phyloP scores from a whole-genome alignment of 2,113 vertebrate species.

The Erythrocercus mccallii region DNA sequence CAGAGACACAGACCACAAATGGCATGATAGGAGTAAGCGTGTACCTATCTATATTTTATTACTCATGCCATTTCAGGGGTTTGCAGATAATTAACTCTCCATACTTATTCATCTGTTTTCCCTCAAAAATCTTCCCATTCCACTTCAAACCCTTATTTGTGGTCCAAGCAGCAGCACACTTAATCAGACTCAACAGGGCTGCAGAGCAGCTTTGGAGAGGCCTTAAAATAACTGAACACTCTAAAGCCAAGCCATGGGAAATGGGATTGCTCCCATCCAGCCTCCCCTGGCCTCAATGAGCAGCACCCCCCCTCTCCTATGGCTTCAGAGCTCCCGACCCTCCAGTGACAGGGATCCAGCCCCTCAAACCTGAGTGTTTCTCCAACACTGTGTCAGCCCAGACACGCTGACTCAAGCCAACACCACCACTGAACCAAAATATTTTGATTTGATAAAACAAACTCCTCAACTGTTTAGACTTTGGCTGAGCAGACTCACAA shows the following conservation, averaged over 20 bases:
- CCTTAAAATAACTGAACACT: neutral
- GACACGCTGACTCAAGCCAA: neutral
- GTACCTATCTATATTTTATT: neutral
- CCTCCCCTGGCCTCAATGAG: neutral
- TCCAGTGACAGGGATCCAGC: neutral
- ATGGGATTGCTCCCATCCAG: neutral
- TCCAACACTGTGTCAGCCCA: neutral
- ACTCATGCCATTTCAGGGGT: neutral
- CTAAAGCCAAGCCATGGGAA: neutral
- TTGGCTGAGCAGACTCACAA: neutral
- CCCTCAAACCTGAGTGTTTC: neutral
- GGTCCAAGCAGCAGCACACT: neutral
- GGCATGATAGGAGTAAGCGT: neutral
- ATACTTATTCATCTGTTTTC: neutral
- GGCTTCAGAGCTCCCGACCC: neutral
- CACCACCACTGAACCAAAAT: neutral
- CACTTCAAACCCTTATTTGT: neutral
- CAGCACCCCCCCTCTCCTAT: fast-evolving
- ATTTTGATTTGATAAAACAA: constrained; percentile 54
- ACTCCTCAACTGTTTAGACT: constrained; percentile 28
- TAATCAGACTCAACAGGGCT: neutral
- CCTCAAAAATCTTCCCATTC: neutral
- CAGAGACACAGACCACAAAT: neutral
- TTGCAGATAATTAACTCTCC: constrained; percentile 13
- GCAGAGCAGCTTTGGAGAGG: neutral